Base-by-base conservation (phyloP, 2,888 invertebrate species). In the Aspidapion aeneum region DNA sequence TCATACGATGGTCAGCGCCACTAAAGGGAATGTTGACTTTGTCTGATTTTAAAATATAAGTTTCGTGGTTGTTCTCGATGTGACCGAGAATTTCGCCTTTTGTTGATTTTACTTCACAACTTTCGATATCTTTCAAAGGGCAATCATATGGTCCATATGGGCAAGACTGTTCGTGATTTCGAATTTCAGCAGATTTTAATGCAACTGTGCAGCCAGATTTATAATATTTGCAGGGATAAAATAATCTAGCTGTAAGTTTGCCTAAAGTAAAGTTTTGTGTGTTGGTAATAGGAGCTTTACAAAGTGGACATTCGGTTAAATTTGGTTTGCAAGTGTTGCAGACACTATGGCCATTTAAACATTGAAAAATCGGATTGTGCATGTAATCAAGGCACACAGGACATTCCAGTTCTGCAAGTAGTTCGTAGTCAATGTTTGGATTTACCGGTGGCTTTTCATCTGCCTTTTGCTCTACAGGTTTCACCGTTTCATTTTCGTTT, bases 331-430 rank as follows among this genome's bases (percentile, higher is more conserved):
- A 72, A 1, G 1, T 5, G 1, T 57, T 57, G 61, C 79, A 79
- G 56, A 78, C 72, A 63, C 76, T 77, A 66, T 78, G 78, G 2
- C 79, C 78, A 1, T 67, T 68, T 1, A 67, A 56, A 66, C 79
- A 79, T 62, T 77, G 76, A 57, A 64, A 73, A 61, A 79, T 78
- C 0, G 77, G 77, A 1, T 77, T 74, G 0, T 73, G 65, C 74
- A 79, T 77, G 57, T 73, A 74, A 2, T 75, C 74, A 9, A 73
- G 71, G 61, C 79, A 79, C 5, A 78, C 71, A 1, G 77, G 78
- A 63, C 79, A 79, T 68, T 77, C 77, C 1, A 79, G 51, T 55
- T 72, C 70, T 5, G 60, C 21, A 0, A 71, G 62, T 16, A 67
- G n/a, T 1, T 68, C 67, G 69, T 69, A 69, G 20, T 69, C 63